phyloP scores from a whole-genome alignment of 2,888 invertebrate genomes.

The Acleris laterana region DNA sequence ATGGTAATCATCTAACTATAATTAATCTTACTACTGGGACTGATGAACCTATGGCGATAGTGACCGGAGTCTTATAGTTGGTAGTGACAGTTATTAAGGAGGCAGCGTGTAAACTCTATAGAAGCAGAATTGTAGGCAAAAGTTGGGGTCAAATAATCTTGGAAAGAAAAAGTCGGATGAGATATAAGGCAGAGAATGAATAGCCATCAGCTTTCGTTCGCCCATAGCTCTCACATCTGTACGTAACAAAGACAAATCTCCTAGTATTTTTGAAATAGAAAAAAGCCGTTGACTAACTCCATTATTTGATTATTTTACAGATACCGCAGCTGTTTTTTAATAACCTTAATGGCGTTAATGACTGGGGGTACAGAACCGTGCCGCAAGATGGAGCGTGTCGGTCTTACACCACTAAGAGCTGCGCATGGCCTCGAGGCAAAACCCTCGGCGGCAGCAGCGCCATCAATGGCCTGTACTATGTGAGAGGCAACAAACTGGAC shows the following conservation, averaged over 20 bases:
- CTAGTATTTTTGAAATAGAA: too few species aligned
- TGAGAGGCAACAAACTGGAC: constrained; percentile 80
- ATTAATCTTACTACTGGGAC: too few species aligned
- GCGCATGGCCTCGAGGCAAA: constrained; percentile 86
- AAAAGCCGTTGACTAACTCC: too few species aligned
- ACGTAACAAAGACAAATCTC: too few species aligned
- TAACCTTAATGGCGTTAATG: constrained; percentile 57
- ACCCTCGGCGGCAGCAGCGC: constrained; percentile 84
- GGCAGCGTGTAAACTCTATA: too few species aligned
- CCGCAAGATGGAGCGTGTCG: constrained; percentile 71
- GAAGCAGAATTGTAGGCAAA: too few species aligned
- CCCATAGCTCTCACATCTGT: constrained; percentile 41
- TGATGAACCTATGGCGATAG: too few species aligned
- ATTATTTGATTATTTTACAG: constrained; percentile 44
- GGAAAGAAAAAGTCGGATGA: too few species aligned
- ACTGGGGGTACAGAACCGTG: constrained; percentile 84
- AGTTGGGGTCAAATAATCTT: too few species aligned
- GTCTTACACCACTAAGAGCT: constrained; percentile 62
- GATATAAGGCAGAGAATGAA: too few species aligned
- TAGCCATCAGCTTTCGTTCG: constrained; percentile 62
- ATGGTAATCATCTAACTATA: constrained; percentile 49
- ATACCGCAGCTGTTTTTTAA: constrained; percentile 57
- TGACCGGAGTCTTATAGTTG: too few species aligned
- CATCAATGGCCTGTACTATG: constrained; percentile 84
- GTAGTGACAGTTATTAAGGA: too few species aligned